A percentile compares a stretch with the other conserved stretches of the same genome.
These are phyloP conservation scores for Sycophila texana DNA, from an alignment of 2,888 invertebrate species.

Conservation along the genomic window DNA sequence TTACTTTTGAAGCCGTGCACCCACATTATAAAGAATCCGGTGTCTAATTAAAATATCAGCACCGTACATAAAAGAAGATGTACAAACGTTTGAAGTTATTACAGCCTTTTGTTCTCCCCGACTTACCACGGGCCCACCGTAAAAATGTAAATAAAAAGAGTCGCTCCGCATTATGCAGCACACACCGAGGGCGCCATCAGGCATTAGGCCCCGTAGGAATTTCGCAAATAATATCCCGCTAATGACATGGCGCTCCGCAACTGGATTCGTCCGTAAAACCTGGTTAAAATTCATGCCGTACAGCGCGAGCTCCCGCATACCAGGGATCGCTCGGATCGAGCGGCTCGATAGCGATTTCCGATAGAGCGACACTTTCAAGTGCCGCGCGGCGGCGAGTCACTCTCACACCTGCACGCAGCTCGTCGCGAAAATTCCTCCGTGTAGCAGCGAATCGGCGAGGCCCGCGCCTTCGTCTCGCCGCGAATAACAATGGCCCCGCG, in stretches of 20 bases:
- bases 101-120: no score
- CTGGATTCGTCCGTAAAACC: slow-evolving; percentile 17
- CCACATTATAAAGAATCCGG: no score
- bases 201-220: not conserved
- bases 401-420: not conserved
- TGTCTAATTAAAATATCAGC: no score
- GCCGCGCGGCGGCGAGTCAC: not conserved
- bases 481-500: slow-evolving; percentile 47
- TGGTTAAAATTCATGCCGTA: slow-evolving; percentile 24
- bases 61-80: no score
- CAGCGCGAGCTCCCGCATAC: slow-evolving; percentile 30
- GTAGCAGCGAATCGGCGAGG: not conserved
- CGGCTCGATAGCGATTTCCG: slow-evolving; percentile 38
- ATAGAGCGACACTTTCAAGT: slow-evolving; percentile 37
- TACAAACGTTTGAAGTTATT: no score
- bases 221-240: not conserved
- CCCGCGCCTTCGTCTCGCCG: slow-evolving; percentile 3
- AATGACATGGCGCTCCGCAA: not conserved
- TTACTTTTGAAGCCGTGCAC: no score
- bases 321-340: slow-evolving; percentile 31
- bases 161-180: no score
- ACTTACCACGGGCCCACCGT: no score
- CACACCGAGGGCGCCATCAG: no score
- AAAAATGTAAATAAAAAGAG: no score
- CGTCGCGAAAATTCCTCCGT: slow-evolving; percentile 27